A percentile compares a stretch with the other conserved stretches of the same genome.
Conservation (phyloP, 2,888 invertebrate genomes). For the Globia sparganii region DNA sequence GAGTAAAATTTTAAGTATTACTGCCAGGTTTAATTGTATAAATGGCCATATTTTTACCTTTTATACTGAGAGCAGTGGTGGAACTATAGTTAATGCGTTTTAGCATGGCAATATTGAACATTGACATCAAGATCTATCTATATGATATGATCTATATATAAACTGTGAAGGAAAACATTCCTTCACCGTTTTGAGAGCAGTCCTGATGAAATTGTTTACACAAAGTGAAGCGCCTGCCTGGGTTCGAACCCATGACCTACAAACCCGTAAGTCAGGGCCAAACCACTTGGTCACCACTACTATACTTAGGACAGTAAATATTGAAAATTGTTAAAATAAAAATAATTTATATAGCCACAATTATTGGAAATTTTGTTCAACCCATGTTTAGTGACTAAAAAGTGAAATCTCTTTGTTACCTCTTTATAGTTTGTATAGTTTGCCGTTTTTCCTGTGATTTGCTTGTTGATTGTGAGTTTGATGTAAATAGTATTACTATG, state of each 20-base stretch:
- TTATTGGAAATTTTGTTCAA: conserved; percentile 20
- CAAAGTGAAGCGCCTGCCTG: too few relatives aligned
- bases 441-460: conserved; percentile 43
- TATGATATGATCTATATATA: too few relatives aligned
- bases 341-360: background rate
- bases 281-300: background rate
- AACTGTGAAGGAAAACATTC: too few relatives aligned
- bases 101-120: background rate
- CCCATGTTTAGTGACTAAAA: background rate
- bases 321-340: background rate
- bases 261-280: too few relatives aligned
- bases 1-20: background rate
- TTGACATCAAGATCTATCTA: background rate
- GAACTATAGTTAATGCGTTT: background rate
- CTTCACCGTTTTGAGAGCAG: too few relatives aligned
- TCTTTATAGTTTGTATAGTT: conserved; percentile 28
- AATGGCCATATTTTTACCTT: background rate
- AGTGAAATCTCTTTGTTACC: conserved; percentile 3
- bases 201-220: too few relatives aligned
- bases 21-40: background rate
- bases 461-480: conserved; percentile 26
- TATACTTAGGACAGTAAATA: background rate
- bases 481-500: conserved; percentile 53
- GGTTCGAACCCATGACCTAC: too few relatives aligned
- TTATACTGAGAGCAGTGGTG: background rate